Percentiles rank a stretch among this genome's conserved stretches.
These are phyloP conservation scores for Eumerus sabulonum DNA, from an alignment of 2,888 invertebrate genomes.

Conservation along the genomic window DNA sequence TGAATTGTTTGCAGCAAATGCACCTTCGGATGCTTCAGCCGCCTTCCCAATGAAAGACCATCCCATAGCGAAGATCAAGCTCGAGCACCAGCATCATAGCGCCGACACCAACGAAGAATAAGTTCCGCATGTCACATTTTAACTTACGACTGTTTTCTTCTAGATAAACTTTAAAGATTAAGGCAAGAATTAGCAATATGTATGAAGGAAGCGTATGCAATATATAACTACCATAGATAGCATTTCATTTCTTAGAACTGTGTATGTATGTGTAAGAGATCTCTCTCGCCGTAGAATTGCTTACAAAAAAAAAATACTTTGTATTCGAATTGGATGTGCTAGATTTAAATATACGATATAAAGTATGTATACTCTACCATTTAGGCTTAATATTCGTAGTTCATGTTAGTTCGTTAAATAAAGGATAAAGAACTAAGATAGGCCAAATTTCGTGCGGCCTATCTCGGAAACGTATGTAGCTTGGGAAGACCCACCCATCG, in stretches of 20 bases:
- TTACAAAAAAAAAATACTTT: slow-evolving; percentile 55
- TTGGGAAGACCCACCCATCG: slow-evolving; percentile 58
- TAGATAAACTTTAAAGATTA: slow-evolving; percentile 11
- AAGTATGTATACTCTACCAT: slow-evolving; percentile 63
- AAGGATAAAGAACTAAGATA: slow-evolving; percentile 24
- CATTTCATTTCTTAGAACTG: slow-evolving; percentile 56
- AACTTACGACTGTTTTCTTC: slow-evolving; percentile 47
- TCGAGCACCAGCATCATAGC: slow-evolving; percentile 76
- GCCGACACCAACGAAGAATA: slow-evolving; percentile 77
- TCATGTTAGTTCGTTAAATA: slow-evolving; percentile 27
- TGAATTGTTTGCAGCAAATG: slow-evolving; percentile 73
- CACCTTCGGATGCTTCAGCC: slow-evolving; percentile 65
- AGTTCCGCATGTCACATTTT: slow-evolving; percentile 55
- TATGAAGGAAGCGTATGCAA: slow-evolving; percentile 40
- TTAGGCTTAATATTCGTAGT: slow-evolving; percentile 37
- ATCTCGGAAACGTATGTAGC: slow-evolving; percentile 43
- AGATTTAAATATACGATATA: slow-evolving; percentile 54
- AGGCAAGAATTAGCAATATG: slow-evolving; percentile 26
- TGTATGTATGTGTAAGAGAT: slow-evolving; percentile 52
- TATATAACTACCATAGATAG: slow-evolving; percentile 42
- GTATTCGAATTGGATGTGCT: slow-evolving; percentile 41
- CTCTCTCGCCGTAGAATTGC: slow-evolving; percentile 52
- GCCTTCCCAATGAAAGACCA: slow-evolving; percentile 70
- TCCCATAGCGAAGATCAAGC: slow-evolving; percentile 75
- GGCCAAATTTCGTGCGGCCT: slow-evolving; percentile 49